Evolutionary conservation across 2,888 invertebrate species (phyloP).

Genomic region (Oligia strigilis): DNA sequence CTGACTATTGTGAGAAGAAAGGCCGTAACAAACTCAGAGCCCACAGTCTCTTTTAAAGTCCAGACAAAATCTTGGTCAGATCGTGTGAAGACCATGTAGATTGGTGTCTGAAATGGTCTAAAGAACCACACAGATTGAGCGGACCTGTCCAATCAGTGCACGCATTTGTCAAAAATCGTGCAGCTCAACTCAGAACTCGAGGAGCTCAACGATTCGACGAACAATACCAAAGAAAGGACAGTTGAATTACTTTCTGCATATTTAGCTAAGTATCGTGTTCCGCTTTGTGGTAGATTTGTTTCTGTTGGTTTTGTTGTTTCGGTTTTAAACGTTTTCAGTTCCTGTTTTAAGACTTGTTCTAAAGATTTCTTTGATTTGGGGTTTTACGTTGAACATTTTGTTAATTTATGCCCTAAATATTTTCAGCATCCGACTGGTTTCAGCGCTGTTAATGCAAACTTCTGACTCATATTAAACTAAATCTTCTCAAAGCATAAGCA

Average conservation of each 20-base stretch:
- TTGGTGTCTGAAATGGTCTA: no score
- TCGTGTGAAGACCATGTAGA: no score
- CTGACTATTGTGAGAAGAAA: no score
- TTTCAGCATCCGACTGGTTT: not conserved
- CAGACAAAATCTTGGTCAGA: no score
- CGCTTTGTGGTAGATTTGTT: conserved; percentile 13
- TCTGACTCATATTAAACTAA: conserved; percentile 1
- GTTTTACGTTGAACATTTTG: not conserved
- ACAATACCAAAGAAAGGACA: no score
- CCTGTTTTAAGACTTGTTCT: not conserved
- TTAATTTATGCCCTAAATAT: not conserved
- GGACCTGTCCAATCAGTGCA: no score
- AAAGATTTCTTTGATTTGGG: not conserved
- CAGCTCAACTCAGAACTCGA: no score
- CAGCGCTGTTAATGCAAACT: not conserved
- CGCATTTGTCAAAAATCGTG: no score
- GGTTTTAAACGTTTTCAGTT: not conserved
- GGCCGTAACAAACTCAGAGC: no score
- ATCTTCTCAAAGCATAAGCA: not conserved
- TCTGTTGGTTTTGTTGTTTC: conserved; percentile 7
- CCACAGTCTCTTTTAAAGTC: no score
- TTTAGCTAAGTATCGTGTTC: conserved; percentile 17
- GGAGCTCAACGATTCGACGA: no score
- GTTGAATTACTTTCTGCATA: conserved; percentile 48
- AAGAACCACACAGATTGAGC: no score